Base-by-base conservation (phyloP, 2,888 invertebrate genomes). In the Alcis repandata region DNA sequence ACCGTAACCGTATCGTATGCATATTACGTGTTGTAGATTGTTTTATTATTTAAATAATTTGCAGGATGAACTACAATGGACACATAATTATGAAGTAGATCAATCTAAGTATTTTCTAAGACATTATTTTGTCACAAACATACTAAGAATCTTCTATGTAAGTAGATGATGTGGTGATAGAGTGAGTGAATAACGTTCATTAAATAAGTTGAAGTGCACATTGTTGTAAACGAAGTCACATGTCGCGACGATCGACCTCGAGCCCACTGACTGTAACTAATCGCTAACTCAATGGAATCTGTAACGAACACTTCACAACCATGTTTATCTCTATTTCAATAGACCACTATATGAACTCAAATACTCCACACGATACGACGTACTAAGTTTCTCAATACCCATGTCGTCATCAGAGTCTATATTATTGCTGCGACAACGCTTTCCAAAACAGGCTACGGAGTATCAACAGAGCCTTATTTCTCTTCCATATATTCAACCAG, bases 241-340 rank as follows among this genome's bases (percentile, higher is more conserved):
- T 74, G 70, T 73, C 78, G 58, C 70, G 68, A 65, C 63, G 67
- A 69, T 60, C 71, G 81, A 70, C 85, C 84, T 85, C 85, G 79
- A 74, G 71, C 68, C 63, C 80, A 70, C 63, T 45, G 70, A 72
- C 82, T 83, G 84, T 74, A 82, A 84, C 86, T 84, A 87, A 88
- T 87, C 81, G 79, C 72, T 61, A 70, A 75, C 73, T 81, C 78
- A 74, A 77, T 78, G 80, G 79, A 82, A 82, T 84, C 77, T 79
- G 79, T 77, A 79, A 73, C 75, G 76, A 76, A 76, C 71, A 72
- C 73, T 72, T 71, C 57, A 63, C 46, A 59, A 63, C 60, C 66
- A 69, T 77, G 72, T 68, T 71, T 72, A 75, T 77, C 76, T 73
- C 67, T 68, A 72, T 73, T 73, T 75, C 72, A 67, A 72, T 76